Percentiles rank a stretch among this genome's conserved stretches.
Conservation (phyloP, 2,113 vertebrate species). For the Prolemur simus region DNA sequence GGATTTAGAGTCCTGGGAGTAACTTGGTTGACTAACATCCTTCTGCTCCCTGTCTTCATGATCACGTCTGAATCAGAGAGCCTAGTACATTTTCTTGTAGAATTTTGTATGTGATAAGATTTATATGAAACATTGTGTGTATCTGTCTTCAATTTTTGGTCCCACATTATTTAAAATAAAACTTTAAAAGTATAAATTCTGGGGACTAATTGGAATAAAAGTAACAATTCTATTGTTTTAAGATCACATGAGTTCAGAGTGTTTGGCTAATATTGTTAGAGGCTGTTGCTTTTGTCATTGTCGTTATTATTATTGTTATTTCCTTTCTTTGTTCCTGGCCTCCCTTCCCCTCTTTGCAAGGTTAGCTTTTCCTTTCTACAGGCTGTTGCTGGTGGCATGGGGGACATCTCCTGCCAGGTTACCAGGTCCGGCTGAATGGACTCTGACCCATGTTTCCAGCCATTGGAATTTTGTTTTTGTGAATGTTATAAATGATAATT, state of each 20-base stretch:
- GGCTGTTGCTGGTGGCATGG: background rate
- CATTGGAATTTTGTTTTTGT: background rate
- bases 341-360: background rate
- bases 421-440: background rate
- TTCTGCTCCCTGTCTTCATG: background rate
- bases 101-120: background rate
- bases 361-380: background rate
- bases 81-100: background rate
- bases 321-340: background rate
- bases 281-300: background rate
- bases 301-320: background rate
- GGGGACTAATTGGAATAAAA: background rate
- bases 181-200: background rate
- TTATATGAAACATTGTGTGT: background rate
- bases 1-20: background rate
- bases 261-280: background rate
- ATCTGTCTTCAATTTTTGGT: background rate
- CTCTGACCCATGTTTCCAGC: background rate
- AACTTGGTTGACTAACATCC: background rate
- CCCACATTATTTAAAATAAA: background rate
- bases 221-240: background rate
- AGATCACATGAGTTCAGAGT: background rate
- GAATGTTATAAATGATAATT: background rate
- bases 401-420: background rate
- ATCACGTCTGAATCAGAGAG: background rate